Percentiles rank a stretch among this genome's conserved stretches.
These are phyloP conservation scores for Drosophila falleni DNA, from an alignment of 2,888 invertebrate genomes.

Conservation along the genomic window DNA sequence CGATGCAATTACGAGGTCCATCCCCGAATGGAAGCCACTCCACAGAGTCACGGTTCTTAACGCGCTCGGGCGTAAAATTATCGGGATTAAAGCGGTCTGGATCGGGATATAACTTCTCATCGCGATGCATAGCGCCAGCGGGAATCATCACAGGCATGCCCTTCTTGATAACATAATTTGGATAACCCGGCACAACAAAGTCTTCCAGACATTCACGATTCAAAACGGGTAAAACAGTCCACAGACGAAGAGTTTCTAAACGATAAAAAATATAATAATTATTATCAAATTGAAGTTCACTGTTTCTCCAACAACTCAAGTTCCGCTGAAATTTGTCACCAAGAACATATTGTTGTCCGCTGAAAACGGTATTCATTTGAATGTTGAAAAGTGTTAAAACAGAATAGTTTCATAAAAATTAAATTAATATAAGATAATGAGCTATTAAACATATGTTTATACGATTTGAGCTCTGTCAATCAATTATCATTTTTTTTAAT, in stretches of 20 bases:
- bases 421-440: background rate
- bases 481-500: background rate
- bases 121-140: constrained; percentile 87
- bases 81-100: constrained; percentile 88
- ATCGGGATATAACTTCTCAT: constrained; percentile 87
- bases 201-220: constrained; percentile 86
- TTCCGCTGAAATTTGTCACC: constrained; percentile 54
- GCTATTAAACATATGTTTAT: no score
- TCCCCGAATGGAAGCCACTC: constrained; percentile 84
- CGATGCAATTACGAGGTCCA: constrained; percentile 84
- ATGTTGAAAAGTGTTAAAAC: constrained; percentile 54
- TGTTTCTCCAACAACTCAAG: constrained; percentile 57
- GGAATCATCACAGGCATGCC: constrained; percentile 87
- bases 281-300: constrained; percentile 65
- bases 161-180: constrained; percentile 86
- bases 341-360: constrained; percentile 60
- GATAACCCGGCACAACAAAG: constrained; percentile 86
- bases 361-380: constrained; percentile 70
- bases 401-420: background rate
- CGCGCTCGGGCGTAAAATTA: constrained; percentile 87
- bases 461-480: background rate
- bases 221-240: constrained; percentile 86
- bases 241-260: constrained; percentile 86
- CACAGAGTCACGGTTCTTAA: constrained; percentile 85
- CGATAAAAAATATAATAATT: background rate